Percentiles rank a stretch among this genome's conserved stretches.
Evolutionary conservation across 2,797 vertebrate species (phyloP).

Genomic region (Sus cebifrons): DNA sequence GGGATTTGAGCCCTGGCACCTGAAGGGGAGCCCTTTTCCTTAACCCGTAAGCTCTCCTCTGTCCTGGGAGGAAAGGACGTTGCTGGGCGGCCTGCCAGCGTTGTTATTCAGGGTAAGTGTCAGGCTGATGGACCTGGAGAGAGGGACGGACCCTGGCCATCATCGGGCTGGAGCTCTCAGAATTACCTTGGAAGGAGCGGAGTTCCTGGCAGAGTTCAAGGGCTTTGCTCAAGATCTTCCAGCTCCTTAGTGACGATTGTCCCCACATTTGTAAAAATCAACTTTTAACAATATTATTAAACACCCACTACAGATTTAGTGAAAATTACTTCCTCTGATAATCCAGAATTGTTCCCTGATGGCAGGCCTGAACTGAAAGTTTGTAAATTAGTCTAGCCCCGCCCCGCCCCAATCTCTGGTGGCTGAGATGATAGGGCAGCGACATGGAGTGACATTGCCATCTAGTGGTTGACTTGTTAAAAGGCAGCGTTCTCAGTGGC

Average conservation of each 20-base stretch:
- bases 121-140: not conserved
- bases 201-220: conserved; percentile 20
- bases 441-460: conserved; percentile 74
- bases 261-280: conserved; percentile 36
- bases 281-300: conserved; percentile 16
- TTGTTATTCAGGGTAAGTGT: not conserved
- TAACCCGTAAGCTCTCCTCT: not conserved
- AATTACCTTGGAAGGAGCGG: not conserved
- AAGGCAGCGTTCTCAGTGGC: not conserved
- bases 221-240: conserved; percentile 4
- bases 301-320: not conserved
- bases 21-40: not conserved
- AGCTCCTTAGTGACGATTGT: conserved; percentile 56
- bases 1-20: not conserved
- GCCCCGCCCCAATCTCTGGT: not conserved
- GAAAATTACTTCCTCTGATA: not conserved
- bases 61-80: not conserved
- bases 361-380: not conserved
- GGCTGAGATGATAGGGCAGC: not conserved
- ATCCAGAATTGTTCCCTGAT: conserved; percentile 37
- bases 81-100: not conserved
- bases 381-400: not conserved
- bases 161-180: not conserved
- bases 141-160: not conserved
- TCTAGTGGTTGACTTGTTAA: conserved; percentile 73